These are phyloP conservation scores for Smutsia gigantea DNA, from an alignment of 2,797 vertebrate species.

Conservation along the genomic window DNA sequence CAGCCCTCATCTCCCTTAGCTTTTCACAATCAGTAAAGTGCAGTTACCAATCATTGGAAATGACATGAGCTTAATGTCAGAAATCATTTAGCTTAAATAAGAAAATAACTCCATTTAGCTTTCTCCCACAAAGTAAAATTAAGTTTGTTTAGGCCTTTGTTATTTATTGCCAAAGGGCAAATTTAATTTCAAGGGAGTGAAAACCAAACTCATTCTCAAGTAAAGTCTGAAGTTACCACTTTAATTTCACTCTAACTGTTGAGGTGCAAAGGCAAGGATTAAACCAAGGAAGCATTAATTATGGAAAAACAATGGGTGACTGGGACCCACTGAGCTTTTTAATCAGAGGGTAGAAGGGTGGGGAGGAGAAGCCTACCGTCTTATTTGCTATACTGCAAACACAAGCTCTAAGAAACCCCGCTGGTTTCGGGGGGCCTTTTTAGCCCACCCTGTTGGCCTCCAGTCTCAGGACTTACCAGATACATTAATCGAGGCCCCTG, in stretches of 20 bases:
- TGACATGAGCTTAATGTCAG: conserved; percentile 74
- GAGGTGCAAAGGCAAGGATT: conserved; percentile 52
- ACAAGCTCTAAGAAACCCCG: background rate
- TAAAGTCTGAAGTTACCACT: conserved; percentile 54
- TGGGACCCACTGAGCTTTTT: background rate
- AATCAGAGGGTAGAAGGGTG: background rate
- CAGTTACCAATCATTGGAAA: conserved; percentile 70
- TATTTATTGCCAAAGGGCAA: conserved; percentile 77
- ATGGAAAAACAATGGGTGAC: background rate
- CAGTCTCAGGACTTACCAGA: conserved; percentile 89
- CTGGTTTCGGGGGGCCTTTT: background rate
- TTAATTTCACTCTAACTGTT: conserved; percentile 4
- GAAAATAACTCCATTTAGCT: conserved; percentile 75
- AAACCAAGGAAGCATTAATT: background rate
- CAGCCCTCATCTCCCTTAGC: conserved; percentile 56
- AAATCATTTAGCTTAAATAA: conserved; percentile 78
- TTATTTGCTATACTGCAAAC: background rate
- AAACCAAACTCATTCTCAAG: conserved; percentile 67
- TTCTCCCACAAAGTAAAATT: conserved; percentile 79
- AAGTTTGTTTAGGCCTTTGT: conserved; percentile 78
- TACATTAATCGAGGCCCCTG: conserved; percentile 93
- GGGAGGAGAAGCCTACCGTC: background rate
- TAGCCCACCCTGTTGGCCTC: background rate
- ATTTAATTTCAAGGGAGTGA: conserved; percentile 64
- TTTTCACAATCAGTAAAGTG: conserved; percentile 52